Percentiles rank a stretch among this genome's conserved stretches.
Conservation (phyloP, 2,888 invertebrate genomes). For the Emesis castigata region DNA sequence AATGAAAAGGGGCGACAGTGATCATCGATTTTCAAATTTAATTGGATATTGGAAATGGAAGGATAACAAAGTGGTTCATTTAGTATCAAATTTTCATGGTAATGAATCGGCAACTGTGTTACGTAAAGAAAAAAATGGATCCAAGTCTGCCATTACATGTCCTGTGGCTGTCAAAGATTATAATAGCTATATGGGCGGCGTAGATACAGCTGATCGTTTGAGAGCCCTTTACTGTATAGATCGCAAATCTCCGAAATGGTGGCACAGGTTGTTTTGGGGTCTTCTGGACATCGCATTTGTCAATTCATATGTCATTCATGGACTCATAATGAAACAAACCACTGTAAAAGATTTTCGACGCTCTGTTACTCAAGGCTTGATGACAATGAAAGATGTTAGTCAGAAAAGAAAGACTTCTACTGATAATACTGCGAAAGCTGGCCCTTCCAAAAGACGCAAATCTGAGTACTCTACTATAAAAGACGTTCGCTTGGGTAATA, state of each 20-base stretch:
- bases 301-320: slow-evolving; percentile 63
- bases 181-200: slow-evolving; percentile 61
- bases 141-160: slow-evolving; percentile 51
- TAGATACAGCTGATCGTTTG: slow-evolving; percentile 69
- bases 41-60: slow-evolving; percentile 58
- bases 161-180: slow-evolving; percentile 60
- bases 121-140: slow-evolving; percentile 41
- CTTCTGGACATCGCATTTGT: slow-evolving; percentile 65
- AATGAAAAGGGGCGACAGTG: slow-evolving; percentile 49
- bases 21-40: slow-evolving; percentile 60
- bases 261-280: slow-evolving; percentile 72
- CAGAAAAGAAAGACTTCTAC: slow-evolving; percentile 58
- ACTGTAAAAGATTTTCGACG: slow-evolving; percentile 53
- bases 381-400: slow-evolving; percentile 63
- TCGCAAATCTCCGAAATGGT: slow-evolving; percentile 73
- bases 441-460: slow-evolving; percentile 64
- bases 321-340: slow-evolving; percentile 61
- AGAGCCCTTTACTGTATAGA: slow-evolving; percentile 71
- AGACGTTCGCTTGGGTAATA: slow-evolving; percentile 65
- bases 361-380: slow-evolving; percentile 50
- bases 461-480: slow-evolving; percentile 62
- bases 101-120: slow-evolving; percentile 26
- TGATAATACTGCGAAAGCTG: slow-evolving; percentile 34
- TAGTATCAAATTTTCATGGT: slow-evolving; percentile 31
- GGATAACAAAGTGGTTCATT: slow-evolving; percentile 45